Percentiles rank a stretch among this genome's conserved stretches.
These are phyloP conservation scores for Therioaphis trifolii DNA, from an alignment of 2,888 invertebrate genomes.

Conservation along the genomic window DNA sequence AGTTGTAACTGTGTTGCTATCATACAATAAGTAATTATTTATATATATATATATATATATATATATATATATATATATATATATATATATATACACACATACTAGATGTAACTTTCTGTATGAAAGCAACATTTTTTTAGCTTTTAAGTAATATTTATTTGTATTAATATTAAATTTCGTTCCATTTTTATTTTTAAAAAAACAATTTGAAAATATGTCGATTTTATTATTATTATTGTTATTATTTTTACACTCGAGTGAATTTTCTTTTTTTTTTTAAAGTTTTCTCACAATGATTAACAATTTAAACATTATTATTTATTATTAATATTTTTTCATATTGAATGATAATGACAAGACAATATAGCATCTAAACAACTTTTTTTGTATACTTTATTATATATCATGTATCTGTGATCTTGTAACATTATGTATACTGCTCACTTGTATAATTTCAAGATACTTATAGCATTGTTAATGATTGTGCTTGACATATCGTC, in stretches of 20 bases:
- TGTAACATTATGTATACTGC: conserved; percentile 47
- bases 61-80: no score
- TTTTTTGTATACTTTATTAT: conserved; percentile 8
- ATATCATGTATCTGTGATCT: conserved; percentile 46
- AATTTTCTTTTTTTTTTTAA: conserved; percentile 20
- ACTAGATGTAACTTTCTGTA: background rate
- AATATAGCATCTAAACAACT: conserved; percentile 8
- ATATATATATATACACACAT: no score
- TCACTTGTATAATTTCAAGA: conserved; percentile 28
- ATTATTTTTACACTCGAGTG: conserved; percentile 25
- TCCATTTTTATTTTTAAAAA: conserved; percentile 56
- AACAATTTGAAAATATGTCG: conserved; percentile 25
- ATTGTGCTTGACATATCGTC: no score
- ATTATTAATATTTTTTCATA: background rate
- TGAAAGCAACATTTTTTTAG: background rate
- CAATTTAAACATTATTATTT: conserved; percentile 27
- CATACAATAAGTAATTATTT: background rate
- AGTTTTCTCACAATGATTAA: conserved; percentile 20
- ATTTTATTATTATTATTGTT: conserved; percentile 27
- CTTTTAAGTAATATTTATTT: conserved; percentile 54
- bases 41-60: no score
- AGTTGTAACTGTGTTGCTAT: background rate
- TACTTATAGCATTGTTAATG: background rate
- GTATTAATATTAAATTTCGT: conserved; percentile 53
- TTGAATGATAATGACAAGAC: conserved; percentile 36